Evolutionary conservation across 2,797 vertebrate species (phyloP).

Genomic region (Hydrocynus forskahlii): DNA sequence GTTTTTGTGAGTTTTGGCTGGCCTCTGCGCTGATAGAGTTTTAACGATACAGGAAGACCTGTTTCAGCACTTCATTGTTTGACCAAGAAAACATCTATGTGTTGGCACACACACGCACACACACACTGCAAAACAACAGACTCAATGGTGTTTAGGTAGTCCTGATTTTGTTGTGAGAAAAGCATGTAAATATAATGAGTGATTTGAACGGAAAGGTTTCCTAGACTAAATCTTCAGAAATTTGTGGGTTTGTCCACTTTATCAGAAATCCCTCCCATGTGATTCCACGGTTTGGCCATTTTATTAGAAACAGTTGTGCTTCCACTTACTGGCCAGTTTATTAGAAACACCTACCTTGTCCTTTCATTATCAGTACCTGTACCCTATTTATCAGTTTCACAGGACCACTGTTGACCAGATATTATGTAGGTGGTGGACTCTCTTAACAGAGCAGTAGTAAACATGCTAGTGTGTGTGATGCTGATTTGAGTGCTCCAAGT

Average conservation of each 20-base stretch:
- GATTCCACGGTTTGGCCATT: too few species aligned
- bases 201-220: neutral
- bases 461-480: too few species aligned
- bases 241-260: neutral
- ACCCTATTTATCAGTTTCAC: too few species aligned
- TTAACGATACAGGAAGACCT: constrained; percentile 34
- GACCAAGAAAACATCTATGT: constrained; percentile 20
- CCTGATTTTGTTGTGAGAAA: neutral
- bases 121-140: neutral
- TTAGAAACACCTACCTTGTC: too few species aligned
- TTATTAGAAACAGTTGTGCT: too few species aligned
- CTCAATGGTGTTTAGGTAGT: neutral
- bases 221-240: neutral
- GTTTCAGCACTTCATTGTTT: constrained; percentile 28
- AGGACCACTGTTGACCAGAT: too few species aligned
- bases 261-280: neutral
- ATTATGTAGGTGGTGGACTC: too few species aligned
- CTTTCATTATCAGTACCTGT: too few species aligned
- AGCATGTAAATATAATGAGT: neutral
- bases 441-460: too few species aligned
- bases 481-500: too few species aligned
- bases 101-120: neutral
- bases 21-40: constrained; percentile 21
- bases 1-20: constrained; percentile 34
- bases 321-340: too few species aligned